phyloP scores from a whole-genome alignment of 2,888 invertebrate species.

The Gymnoscelis rufifasciata region DNA sequence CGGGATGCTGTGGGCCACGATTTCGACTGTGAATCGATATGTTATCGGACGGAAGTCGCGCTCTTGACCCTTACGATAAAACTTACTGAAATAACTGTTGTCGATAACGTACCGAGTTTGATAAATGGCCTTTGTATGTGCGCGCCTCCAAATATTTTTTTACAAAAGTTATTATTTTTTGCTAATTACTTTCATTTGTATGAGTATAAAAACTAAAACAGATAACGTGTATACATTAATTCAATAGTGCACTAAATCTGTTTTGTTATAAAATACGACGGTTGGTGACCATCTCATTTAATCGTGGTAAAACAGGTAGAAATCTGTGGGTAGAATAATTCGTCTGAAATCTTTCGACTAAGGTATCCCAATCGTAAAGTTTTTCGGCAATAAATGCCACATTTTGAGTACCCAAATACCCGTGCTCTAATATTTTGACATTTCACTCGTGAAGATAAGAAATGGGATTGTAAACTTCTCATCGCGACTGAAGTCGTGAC shows the following conservation, averaged over 20 bases:
- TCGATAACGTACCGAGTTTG: conserved; percentile 36
- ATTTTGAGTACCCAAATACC: conserved; percentile 15
- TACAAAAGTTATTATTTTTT: no score
- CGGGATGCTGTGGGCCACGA: conserved; percentile 60
- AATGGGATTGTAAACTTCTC: conserved; percentile 42
- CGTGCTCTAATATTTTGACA: conserved; percentile 50
- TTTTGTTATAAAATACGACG: no score
- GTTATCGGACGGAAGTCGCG: conserved; percentile 71
- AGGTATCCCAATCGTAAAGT: conserved; percentile 1
- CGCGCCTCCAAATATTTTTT: background rate
- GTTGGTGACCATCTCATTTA: no score
- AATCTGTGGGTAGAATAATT: background rate
- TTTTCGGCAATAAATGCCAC: conserved; percentile 13
- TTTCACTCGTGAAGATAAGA: conserved; percentile 46
- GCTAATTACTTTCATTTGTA: no score
- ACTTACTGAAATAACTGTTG: conserved; percentile 49
- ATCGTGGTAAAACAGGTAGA: background rate
- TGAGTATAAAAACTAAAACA: no score
- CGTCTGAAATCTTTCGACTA: background rate
- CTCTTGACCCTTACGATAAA: conserved; percentile 73
- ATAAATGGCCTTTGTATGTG: conserved; percentile 1
- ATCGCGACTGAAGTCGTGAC: conserved; percentile 34
- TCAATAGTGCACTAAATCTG: no score
- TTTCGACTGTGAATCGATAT: conserved; percentile 33
- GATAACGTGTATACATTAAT: no score